Base-by-base conservation (phyloP, 2,888 invertebrate genomes). In the Onthophagus sagittarius region DNA sequence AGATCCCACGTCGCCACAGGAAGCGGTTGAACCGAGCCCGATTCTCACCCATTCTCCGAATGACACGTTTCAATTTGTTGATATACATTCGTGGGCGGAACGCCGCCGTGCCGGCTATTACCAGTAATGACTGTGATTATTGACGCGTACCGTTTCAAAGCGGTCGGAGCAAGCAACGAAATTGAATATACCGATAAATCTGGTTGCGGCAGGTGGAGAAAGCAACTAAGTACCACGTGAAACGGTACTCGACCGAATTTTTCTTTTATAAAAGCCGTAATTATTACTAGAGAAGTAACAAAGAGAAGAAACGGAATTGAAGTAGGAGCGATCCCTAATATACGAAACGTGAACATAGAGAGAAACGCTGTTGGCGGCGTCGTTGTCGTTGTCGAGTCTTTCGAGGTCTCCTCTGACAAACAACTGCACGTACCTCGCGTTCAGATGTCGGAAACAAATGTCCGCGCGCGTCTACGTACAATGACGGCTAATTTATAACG, bases 31-130 rank as follows among this genome's bases (percentile, higher is more conserved):
- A 53, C 39, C 39, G 39, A 53, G 39, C 39, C 39, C 39, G 39
- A 53, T 53, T 53, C 39, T 7, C 39, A 11, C 39, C 39, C 39
- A 53, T 53, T 53, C 39, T 53, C 39, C 72, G 69, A 72, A 72
- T 72, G 69, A 72, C 72, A 72, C 62, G 72, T 67, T 69, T 72
- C 69, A 71, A 53, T 72, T 72, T 72, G 72, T 67, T 72, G 72
- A 69, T 72, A 72, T 72, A 72, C 32, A 69, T 72, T 72, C 31
- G 72, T 69, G 31, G 72, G 69, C 69, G 72, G 39, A 62, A n/a
- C 62, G 11, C 69, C 62, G 65, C 62, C 67, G 13, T 32, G 11
- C 69, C 62, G 65, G 69, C 67, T 72, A 72, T 72, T 71, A 71
- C 63, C 71, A n/a, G 33, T 71, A 71, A 71, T 71, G 63, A 71